A percentile compares a stretch with the other conserved stretches of the same genome.
Evolutionary conservation across 2,113 vertebrate species (phyloP).

Genomic region (Podarcis cretensis): DNA sequence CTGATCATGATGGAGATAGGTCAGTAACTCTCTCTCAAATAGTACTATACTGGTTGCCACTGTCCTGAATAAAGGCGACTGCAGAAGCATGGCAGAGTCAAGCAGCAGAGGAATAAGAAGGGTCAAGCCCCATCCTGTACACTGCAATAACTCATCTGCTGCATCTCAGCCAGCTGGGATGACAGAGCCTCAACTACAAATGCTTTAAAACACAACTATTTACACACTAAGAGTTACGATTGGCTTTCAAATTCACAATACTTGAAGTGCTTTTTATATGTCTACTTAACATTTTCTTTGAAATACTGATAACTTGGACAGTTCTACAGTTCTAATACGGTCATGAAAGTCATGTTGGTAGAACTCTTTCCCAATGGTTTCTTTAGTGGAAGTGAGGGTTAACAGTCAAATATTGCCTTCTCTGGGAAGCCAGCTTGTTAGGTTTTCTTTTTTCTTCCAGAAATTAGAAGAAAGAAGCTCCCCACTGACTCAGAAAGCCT

Average conservation of each 20-base stretch:
- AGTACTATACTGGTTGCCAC: neutral
- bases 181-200: neutral
- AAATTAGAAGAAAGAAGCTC: slow-evolving; percentile 15
- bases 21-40: neutral
- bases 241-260: neutral
- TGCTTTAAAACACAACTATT: neutral
- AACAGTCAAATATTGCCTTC: slow-evolving; percentile 36
- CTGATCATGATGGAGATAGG: neutral
- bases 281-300: neutral
- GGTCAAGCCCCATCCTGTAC: neutral
- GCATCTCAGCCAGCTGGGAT: neutral
- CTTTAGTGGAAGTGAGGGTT: fast-evolving
- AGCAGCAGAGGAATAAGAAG: neutral
- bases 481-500: neutral
- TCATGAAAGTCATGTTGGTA: neutral
- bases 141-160: neutral
- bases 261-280: neutral
- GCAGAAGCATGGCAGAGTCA: neutral
- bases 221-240: neutral
- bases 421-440: slow-evolving; percentile 49
- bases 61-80: neutral
- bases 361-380: neutral
- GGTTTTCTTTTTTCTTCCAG: slow-evolving; percentile 31
- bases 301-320: neutral
- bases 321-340: neutral